phyloP scores from a whole-genome alignment of 2,888 invertebrate species.

The Drosophila subsilvestris region DNA sequence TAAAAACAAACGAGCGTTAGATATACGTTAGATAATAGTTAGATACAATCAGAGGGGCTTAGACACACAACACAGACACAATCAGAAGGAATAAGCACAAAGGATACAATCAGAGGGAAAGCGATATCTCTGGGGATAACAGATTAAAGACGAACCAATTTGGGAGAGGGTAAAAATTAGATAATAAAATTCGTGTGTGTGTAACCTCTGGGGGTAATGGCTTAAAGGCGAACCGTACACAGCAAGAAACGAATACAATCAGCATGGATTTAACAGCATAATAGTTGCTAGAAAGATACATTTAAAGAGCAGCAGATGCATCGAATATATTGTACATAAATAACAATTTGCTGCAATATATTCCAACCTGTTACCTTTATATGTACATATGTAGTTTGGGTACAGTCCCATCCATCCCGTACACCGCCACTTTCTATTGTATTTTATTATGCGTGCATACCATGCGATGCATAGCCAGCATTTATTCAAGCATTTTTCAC shows the following conservation, averaged over 20 bases:
- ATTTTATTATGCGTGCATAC: background rate
- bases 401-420: background rate
- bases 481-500: background rate
- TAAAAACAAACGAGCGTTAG: conserved; percentile 9
- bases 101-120: background rate
- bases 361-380: background rate
- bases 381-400: background rate
- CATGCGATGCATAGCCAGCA: background rate
- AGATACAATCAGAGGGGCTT: conserved; percentile 2
- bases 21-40: conserved; percentile 15
- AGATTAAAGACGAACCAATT: no score
- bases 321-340: background rate
- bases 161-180: no score
- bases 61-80: conserved; percentile 4
- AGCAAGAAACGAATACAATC: no score
- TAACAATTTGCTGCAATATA: background rate
- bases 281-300: no score
- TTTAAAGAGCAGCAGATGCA: background rate
- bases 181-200: no score
- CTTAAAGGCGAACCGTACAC: no score
- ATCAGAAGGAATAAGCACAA: conserved; percentile 1
- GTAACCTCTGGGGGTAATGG: no score
- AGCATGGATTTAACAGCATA: no score
- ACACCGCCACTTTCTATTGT: background rate
- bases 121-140: no score